Conservation (phyloP, 2,113 vertebrate genomes). For the Pao palembangensis region DNA sequence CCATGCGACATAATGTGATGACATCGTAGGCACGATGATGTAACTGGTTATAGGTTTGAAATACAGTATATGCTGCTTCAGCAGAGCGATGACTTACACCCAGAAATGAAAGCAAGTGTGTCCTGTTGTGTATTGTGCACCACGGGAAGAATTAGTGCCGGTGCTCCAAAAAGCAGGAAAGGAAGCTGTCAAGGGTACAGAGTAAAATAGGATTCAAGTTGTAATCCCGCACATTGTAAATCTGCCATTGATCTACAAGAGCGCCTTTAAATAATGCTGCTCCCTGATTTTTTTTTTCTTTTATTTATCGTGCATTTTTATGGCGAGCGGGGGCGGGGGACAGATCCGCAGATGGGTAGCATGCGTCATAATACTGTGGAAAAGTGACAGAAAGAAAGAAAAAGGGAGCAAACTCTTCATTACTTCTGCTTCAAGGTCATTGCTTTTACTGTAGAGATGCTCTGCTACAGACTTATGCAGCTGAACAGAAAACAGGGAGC, state of each 20-base stretch:
- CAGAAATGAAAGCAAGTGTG: conserved; percentile 42
- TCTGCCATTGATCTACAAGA: conserved; percentile 50
- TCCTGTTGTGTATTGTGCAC: conserved; percentile 46
- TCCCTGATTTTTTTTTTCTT: conserved; percentile 7
- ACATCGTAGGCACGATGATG: conserved; percentile 31
- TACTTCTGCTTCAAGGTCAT: conserved; percentile 27
- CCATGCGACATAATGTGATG: conserved; percentile 34
- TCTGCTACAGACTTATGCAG: conserved; percentile 4
- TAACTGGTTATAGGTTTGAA: conserved; percentile 45
- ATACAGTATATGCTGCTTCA: conserved; percentile 35
- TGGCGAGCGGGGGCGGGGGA: conserved; percentile 1
- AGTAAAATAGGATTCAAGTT: conserved; percentile 54
- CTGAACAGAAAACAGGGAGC: neutral
- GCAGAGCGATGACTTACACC: conserved; percentile 44
- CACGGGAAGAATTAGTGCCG: conserved; percentile 43
- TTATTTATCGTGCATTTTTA: conserved; percentile 37
- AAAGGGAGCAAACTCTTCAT: conserved; percentile 19
- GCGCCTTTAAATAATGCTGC: conserved; percentile 37
- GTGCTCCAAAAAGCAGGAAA: conserved; percentile 35
- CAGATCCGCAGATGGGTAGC: conserved; percentile 8
- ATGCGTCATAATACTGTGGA: conserved; percentile 13
- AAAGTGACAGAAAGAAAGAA: conserved; percentile 14
- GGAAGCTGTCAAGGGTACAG: conserved; percentile 56
- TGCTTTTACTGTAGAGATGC: neutral
- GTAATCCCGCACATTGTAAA: conserved; percentile 56